Evolutionary conservation across 1,140 invertebrate genomes (phyloP), one percentile per base, ranked within the genome.

Genomic region (Drosophila prosaltans): DNA sequence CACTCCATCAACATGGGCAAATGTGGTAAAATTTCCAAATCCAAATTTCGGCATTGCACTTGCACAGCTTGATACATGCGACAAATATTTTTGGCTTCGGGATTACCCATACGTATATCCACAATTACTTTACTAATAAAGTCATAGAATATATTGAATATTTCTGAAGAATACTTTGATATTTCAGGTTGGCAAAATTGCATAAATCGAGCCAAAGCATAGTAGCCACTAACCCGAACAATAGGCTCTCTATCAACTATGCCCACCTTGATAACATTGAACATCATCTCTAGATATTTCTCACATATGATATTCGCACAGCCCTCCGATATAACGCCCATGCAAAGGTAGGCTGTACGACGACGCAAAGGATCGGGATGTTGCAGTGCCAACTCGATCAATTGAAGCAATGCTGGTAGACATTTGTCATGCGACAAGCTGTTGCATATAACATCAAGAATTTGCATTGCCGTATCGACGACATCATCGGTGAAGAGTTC

Each of bases 31-130:
- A 97, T 93, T 9, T 95, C 94, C 63, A 30, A 30, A 2, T 95
- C 95, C 43, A 97, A 91, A 92, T 97, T 96, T 91, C 97, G 96
- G 84, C 95, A 96, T 74, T 97, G 97, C 48, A 94, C 95, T 90
- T 97, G 96, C 24, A 97, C 78, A 0, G 96, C 96, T 91, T 97
- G 97, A 83, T 97, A 97, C 92, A 97, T 95, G 41, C 96, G 94
- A 73, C 95, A 94, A 0, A 95, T 92, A 39, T 95, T 94, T n/a
- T 93, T 93, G 0, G 94, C 93, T 65, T 95, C 94, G 69, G 94
- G 94, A 41, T 0, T 4, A 28, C 54, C 60, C 73, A 91, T 88
- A 65, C 78, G 93, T 41, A 95, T 92, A 72, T 94, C 93, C 21
- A 78, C 72, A 65, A 94, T 94, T 28, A 96, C 91, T 80, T 95